These are phyloP conservation scores for Ctenomys sociabilis DNA, from an alignment of 2,113 vertebrate genomes.

Conservation along the genomic window DNA sequence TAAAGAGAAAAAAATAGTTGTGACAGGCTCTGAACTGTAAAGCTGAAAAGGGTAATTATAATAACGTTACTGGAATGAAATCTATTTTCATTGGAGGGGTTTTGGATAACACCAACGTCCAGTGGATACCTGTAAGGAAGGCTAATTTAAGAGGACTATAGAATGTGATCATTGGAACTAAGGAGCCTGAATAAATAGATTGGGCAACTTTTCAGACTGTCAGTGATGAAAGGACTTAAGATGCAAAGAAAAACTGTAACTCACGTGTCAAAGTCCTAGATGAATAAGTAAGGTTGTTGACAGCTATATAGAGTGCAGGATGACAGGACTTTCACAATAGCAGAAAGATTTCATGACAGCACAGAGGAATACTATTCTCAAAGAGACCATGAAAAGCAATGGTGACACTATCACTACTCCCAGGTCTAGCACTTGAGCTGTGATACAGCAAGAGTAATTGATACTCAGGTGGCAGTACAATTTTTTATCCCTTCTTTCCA, in stretches of 20 bases:
- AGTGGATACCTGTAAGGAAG: neutral
- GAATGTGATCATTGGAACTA: neutral
- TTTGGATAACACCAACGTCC: neutral
- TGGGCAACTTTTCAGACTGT: neutral
- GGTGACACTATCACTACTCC: neutral
- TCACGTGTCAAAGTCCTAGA: neutral
- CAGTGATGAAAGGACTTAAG: neutral
- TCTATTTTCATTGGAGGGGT: neutral
- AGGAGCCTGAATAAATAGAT: neutral
- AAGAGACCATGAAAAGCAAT: neutral
- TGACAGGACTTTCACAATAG: neutral
- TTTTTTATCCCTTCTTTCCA: neutral
- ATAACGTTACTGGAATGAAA: neutral
- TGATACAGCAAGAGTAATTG: neutral
- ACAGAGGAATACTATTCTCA: neutral
- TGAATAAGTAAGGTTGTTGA: conserved; percentile 11
- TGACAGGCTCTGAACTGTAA: conserved; percentile 1
- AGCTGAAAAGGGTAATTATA: neutral
- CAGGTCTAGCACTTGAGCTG: neutral
- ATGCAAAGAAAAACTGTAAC: neutral
- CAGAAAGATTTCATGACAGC: neutral
- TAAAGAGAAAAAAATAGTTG: neutral
- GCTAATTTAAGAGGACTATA: neutral
- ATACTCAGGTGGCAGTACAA: neutral
- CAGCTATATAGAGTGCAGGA: neutral